Evolutionary conservation across 2,888 invertebrate species (phyloP), one percentile per base, ranked within the genome.

Genomic region (Polydrusus cervinus): DNA sequence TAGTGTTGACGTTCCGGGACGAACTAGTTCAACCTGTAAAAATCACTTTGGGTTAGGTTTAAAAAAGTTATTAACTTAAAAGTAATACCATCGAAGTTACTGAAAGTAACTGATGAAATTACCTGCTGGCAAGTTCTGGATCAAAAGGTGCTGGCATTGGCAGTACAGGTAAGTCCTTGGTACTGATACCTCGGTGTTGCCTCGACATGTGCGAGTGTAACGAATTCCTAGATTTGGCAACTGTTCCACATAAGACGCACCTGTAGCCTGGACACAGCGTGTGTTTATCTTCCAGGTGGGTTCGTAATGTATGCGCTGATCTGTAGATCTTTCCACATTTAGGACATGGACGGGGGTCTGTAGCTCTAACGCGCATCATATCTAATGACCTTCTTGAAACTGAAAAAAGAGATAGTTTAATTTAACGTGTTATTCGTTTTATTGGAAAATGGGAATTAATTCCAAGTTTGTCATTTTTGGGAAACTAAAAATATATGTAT

Each of bases 121-220:
- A 91, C 91, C 91, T 91, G 88, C 94, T 93, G 73, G 97, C 97
- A 64, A 97, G 89, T 78, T 96, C 96, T 0, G 97, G 96, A 87
- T 96, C 96, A 86, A 96, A 97, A 20, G 96, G 93, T 75, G 95
- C 94, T 20, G 97, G 97, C 96, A 97, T 97, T 75, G 96, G 96
- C 79, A 96, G 88, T 53, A 97, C 96, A 10, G 97, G 97, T 82
- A 97, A 89, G 87, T 97, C 97, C 89, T 97, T 96, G 82, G 96
- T 97, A 85, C 95, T 95, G 85, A 97, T 96, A 78, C 96, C 97
- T 73, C 97, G 92, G 87, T 97, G 97, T 85, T 97, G 97, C 61
- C 97, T 92, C 75, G 95, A 95, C 97, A 97, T 97, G 88, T 97
- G 97, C 73, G 96, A 96, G 88, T 97, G 97, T 69, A 97, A 89